Evolutionary conservation across 2,113 vertebrate species (phyloP), one percentile per base, ranked within the genome.

Genomic region (Cepphus grylle): DNA sequence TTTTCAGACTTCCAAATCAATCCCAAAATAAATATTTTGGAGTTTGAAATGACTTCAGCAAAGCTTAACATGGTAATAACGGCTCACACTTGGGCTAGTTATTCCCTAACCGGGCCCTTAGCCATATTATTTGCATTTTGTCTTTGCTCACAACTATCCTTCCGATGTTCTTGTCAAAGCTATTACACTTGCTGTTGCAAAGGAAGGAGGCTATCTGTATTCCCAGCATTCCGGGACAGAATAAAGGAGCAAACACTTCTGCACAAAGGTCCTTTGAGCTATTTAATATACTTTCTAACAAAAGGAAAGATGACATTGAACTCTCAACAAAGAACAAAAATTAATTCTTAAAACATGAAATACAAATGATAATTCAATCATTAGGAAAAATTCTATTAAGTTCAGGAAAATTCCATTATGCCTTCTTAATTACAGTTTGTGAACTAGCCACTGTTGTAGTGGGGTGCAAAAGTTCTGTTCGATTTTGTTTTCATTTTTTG

Each of bases 181-280:
- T 95, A 86, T 95, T 96, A 71, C 50, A 93, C 19, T 97, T 93
- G 50, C 58, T 94, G 53, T 77, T 94, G 80, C 86, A 97, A 96
- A 97, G 91, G 97, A 97, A 96, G 89, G 86, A 81, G 5, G n/a
- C 67, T 94, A 96, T 98, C 95, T 97, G 96, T 98, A 97, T 97
- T 97, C 93, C 58, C 82, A 96, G 92, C 82, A 78, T 97, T 97
- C 80, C 88, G 80, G 61, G 84, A 84, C 67, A 67, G 94, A 98
- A 98, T 94, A 97, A 98, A 97, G 87, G 79, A 96, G 81, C 88
- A 97, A 97, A 97, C 76, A 95, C 72, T 96, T 91, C 96, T 93
- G 36, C 67, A 97, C 94, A 97, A 98, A 98, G 96, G 78, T 81
- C 87, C 94, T 98, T 98, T 98, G 96, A 98, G 94, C 58, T 96